Base-by-base conservation (phyloP, 2,888 invertebrate species). In the Rhabditoides inermis region DNA sequence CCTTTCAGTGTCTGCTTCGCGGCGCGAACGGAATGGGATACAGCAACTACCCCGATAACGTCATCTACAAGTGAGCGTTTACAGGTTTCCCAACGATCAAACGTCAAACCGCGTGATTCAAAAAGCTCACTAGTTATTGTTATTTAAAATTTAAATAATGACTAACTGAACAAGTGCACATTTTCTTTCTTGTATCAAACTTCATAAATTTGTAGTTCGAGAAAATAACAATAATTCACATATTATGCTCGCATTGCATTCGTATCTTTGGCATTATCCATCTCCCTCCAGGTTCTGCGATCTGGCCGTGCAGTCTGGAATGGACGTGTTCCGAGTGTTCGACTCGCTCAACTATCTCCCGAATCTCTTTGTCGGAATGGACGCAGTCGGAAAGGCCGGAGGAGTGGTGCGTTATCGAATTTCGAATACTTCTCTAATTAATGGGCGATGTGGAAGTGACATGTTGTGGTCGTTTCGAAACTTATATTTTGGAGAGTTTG, bases 21-120 rank as follows among this genome's bases (percentile, higher is more conserved):
- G 98, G 98, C 2, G 95, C 98, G 42, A 99, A 95, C 79, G 95
- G 92, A 35, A 95, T 98, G 28, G 98, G 98, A 0, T 98, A 99
- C 79, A 95, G 95, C 1, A 92, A 90, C 80, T 99, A 98, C 78
- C 95, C 98, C 0, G 98, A 99, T 77, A 98, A 98, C 77, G 92
- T 90, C n/a, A 91, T 99, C 18, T 86, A 81, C 81, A 89, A 92
- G 83, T 84, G 72, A 30, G 48, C 20, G 7, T 37, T 20, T 48
- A 25, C 32, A 30, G 12, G 40, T 15, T 7, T 40, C n/a, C 10
- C 10, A 40, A n/a, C n/a, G n/a, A n/a, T n/a, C n/a, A n/a, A n/a
- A n/a, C n/a, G n/a, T n/a, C n/a, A n/a, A n/a, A n/a, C n/a, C n/a
- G n/a, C n/a, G n/a, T n/a, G n/a, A n/a, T n/a, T n/a, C n/a, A 5